Base-by-base conservation (phyloP, 2,888 invertebrate genomes). In the Machimus atricapillus region DNA sequence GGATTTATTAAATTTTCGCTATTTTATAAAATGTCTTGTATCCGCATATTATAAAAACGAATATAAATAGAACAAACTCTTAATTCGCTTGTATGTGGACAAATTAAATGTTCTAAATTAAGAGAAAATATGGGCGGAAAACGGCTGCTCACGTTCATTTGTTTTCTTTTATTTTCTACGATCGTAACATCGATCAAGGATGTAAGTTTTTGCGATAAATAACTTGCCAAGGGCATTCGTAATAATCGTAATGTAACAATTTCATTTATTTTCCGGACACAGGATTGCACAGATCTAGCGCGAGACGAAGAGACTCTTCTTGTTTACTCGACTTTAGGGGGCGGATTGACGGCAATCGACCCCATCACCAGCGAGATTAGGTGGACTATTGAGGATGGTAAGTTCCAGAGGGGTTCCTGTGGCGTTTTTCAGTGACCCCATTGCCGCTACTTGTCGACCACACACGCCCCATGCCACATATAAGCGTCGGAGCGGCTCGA, bases 351-450 rank as follows among this genome's bases (percentile, higher is more conserved):
- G 89, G 98, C 98, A n/a, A 94, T 99, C 79, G 97, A 97, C 91
- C 96, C 96, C 89, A 93, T 95, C 89, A 95, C 97, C 86, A 99
- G 99, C 87, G 94, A 95, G 90, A 94, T 97, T 90, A 95, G 96
- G 90, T 99, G 99, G 99, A 96, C 95, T 90, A 94, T 98, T 88
- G 96, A 97, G 93, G 98, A 99, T 93, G 97, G 97, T 96, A 94
- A 93, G 92, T 90, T 27, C n/a, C 12, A 34, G 14, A 6, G 19
- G n/a, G 19, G 1, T 66, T 27, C 66, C 27, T 12, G 23, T 66
- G 19, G 23, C 14, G 8, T 19, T 27, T 66, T 7, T 12, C 4
- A 14, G 43, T 66, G 66, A 66, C 66, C 66, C 19, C 66, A 19
- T 66, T 66, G 19, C 23, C 2, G 23, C 12, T 66, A 66, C 12